phyloP scores from a whole-genome alignment of 2,888 invertebrate species.

The Drosophila gaucha region DNA sequence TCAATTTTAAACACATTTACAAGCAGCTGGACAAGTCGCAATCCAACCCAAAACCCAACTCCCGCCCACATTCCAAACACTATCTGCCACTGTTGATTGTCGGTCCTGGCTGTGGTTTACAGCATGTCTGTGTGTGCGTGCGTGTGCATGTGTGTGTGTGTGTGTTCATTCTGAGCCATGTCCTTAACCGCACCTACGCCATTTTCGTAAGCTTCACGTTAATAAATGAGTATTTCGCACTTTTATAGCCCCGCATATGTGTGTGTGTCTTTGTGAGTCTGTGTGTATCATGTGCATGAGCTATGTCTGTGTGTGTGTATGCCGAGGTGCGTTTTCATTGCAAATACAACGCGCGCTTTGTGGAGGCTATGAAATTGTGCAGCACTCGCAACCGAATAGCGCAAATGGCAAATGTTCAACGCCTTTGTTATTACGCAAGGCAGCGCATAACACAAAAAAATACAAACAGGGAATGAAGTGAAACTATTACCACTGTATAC shows the following conservation, averaged over 20 bases:
- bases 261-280: constrained; percentile 1
- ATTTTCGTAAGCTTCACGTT: constrained; percentile 69
- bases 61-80: not conserved
- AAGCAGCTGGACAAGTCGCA: constrained; percentile 53
- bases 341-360: constrained; percentile 54
- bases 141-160: constrained; percentile 19
- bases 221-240: constrained; percentile 69
- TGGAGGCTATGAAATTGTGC: constrained; percentile 63
- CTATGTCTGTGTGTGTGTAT: constrained; percentile 19
- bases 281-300: constrained; percentile 11
- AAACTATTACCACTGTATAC: constrained; percentile 45
- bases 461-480: not conserved
- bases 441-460: constrained; percentile 19
- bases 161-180: constrained; percentile 28
- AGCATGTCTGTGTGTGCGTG: constrained; percentile 10
- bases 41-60: constrained; percentile 1
- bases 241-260: constrained; percentile 54
- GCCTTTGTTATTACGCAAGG: constrained; percentile 58
- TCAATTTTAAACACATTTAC: constrained; percentile 68
- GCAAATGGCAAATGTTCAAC: constrained; percentile 57
- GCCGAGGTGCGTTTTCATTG: constrained; percentile 59
- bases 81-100: constrained; percentile 34
- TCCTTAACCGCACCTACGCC: constrained; percentile 62
- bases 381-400: constrained; percentile 52
- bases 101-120: constrained; percentile 39